These are phyloP conservation scores for Grapholita molesta DNA, from an alignment of 1,140 invertebrate genomes.

Conservation along the genomic window DNA sequence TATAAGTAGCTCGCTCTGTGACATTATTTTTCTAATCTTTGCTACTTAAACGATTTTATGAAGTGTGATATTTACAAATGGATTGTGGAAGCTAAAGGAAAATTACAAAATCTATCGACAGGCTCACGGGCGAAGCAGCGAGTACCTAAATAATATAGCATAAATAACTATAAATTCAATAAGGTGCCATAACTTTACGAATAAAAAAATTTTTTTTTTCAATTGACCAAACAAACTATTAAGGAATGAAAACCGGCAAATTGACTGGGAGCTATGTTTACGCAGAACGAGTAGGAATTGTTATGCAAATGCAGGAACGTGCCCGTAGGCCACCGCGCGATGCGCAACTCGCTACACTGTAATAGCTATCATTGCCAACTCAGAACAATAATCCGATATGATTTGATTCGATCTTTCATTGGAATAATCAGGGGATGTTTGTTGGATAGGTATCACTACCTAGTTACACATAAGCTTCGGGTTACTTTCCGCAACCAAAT, in stretches of 20 bases:
- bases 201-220: not conserved
- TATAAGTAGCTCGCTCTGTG: too few species aligned
- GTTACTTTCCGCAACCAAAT: not conserved
- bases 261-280: not conserved
- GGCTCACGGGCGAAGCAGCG: too few species aligned
- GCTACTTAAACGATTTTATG: too few species aligned
- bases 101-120: too few species aligned
- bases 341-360: not conserved
- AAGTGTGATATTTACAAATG: too few species aligned
- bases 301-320: not conserved
- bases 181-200: not conserved
- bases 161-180: too few species aligned
- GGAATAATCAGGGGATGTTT: not conserved
- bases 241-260: not conserved
- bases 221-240: not conserved
- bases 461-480: not conserved
- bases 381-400: not conserved
- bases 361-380: not conserved
- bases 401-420: not conserved
- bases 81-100: too few species aligned
- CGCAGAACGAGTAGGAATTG: not conserved
- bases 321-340: not conserved
- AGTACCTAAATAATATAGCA: too few species aligned
- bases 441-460: not conserved
- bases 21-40: too few species aligned